Base-by-base conservation (phyloP, 2,888 invertebrate species). In the Xanthia icteritia region DNA sequence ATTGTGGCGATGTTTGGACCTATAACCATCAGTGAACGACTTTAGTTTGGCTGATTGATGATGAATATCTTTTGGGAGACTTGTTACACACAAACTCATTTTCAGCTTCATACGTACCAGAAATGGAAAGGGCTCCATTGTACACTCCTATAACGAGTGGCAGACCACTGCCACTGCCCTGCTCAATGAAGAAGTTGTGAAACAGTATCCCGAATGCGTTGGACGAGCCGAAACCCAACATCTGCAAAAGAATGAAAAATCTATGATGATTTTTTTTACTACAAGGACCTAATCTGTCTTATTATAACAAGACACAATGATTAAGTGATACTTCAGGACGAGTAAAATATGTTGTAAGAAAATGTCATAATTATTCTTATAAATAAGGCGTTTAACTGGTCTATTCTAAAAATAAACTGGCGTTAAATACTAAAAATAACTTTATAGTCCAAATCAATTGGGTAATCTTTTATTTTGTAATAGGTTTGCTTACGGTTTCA, bases 131-230 rank as follows among this genome's bases (percentile, higher is more conserved):
- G 31, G 97, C 97, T 76, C 97, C 97, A 91, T 97, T 97, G 85
- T 98, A 98, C 1, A 98, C 97, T 39, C 98, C 98, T 88, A 97
- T 98, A 8, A 98, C 97, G 39, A 98, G 92, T 0, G 98, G 97
- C 20, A 97, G 96, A 0, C 97, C 98, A 78, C 98, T 97, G 0
- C 98, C 98, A 87, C 97, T 97, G 68, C 97, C 97, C 45, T 98
- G 98, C 48, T 96, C 97, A 77, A 97, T 94, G 74, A 98, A 97
- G 90, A 98, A 98, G 73, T 97, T 97, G 45, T 98, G 97, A 89
- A 97, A 98, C 66, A 98, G 92, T 70, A 98, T 96, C 0, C 98
- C 98, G 86, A 98, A 98, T 0, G 98, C 98, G 31, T 97, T 97
- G 54, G 97, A 95, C 0, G 98, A 97, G 1, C 98, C 97, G 64